phyloP scores from a whole-genome alignment of 2,113 vertebrate species.

The Chelonoidis abingdonii region DNA sequence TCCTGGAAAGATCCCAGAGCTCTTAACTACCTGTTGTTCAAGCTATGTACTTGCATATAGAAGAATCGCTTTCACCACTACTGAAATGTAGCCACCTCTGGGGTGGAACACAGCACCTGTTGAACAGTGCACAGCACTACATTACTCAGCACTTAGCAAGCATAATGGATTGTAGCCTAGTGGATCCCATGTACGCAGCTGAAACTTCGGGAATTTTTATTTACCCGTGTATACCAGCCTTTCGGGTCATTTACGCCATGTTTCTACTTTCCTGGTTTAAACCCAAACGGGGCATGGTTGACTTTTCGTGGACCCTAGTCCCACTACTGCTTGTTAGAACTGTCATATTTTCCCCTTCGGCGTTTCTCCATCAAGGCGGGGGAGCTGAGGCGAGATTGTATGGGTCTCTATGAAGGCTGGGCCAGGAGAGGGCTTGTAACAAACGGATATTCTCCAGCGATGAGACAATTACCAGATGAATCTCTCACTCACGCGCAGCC shows the following conservation, averaged over 20 bases:
- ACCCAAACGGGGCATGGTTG: background rate
- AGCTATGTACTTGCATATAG: fast-evolving
- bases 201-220: background rate
- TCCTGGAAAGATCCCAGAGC: background rate
- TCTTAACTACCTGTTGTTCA: background rate
- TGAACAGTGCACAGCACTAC: background rate
- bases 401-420: background rate
- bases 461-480: background rate
- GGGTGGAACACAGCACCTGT: background rate
- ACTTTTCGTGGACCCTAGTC: background rate
- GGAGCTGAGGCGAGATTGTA: background rate
- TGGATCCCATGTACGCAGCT: background rate
- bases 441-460: background rate
- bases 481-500: background rate
- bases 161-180: background rate
- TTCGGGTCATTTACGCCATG: background rate
- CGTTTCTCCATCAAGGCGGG: background rate
- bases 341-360: background rate
- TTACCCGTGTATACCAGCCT: background rate
- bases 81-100: background rate
- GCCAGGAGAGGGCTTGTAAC: too few relatives aligned
- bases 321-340: background rate
- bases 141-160: background rate
- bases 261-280: background rate
- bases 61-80: background rate